phyloP scores from a whole-genome alignment of 1,140 invertebrate species.

The Chironomus tepperi region DNA sequence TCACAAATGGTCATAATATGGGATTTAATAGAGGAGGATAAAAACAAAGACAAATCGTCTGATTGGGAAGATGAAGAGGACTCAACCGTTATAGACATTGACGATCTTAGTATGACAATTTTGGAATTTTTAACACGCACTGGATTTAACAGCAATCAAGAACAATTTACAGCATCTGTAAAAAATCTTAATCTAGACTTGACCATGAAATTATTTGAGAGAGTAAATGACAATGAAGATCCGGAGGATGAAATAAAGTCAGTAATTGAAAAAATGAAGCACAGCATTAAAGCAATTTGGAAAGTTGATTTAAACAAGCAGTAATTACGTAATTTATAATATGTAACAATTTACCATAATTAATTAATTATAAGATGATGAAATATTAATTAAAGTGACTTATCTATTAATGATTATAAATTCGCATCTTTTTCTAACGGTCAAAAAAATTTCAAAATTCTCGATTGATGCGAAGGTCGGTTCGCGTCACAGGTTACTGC shows the following conservation, averaged over 20 bases:
- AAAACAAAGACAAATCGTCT: neutral
- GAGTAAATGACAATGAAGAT: neutral
- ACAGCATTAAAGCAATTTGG: slow-evolving; percentile 12
- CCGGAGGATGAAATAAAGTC: neutral
- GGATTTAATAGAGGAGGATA: slow-evolving; percentile 25
- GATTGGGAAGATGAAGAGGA: slow-evolving; percentile 25
- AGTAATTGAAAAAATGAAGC: neutral
- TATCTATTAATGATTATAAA: too few species aligned
- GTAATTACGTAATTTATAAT: neutral
- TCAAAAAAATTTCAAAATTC: neutral
- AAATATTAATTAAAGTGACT: too few species aligned
- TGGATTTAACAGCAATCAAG: slow-evolving; percentile 15
- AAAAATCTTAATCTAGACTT: slow-evolving; percentile 1
- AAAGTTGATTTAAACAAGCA: neutral
- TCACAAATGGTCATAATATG: slow-evolving; percentile 26
- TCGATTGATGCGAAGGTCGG: neutral
- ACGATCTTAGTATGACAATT: slow-evolving; percentile 26
- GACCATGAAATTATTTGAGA: slow-evolving; percentile 11
- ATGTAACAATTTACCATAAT: neutral
- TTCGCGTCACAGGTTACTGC: neutral
- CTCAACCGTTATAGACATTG: neutral
- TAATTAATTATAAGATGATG: too few species aligned
- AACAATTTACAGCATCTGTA: neutral
- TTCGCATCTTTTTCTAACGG: neutral
- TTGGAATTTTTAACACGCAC: slow-evolving; percentile 27